phyloP scores from a whole-genome alignment of 2,113 vertebrate genomes.

The Stercorarius parasiticus region DNA sequence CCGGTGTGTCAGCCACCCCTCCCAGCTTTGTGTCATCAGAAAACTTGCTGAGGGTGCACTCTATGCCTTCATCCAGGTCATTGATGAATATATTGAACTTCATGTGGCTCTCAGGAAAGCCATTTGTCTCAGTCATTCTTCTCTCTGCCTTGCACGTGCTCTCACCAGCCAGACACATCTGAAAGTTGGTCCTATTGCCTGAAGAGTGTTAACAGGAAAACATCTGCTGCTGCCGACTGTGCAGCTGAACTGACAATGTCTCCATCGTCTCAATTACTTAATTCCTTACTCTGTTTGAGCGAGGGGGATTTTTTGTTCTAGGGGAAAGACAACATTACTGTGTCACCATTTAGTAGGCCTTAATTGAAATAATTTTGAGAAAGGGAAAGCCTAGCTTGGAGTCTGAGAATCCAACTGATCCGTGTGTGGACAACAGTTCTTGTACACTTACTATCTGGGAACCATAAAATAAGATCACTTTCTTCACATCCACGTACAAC shows the following conservation, averaged over 20 bases:
- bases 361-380: not conserved
- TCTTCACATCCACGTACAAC: not conserved
- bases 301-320: not conserved
- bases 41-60: too few species aligned
- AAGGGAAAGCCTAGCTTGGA: not conserved
- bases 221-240: not conserved
- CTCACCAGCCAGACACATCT: not conserved
- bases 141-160: not conserved
- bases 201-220: not conserved
- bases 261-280: not conserved
- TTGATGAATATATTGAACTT: too few species aligned
- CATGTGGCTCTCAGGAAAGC: not conserved
- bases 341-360: not conserved
- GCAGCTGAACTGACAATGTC: not conserved
- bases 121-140: not conserved
- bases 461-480: not conserved
- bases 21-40: too few species aligned
- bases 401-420: not conserved
- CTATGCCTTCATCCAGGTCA: too few species aligned
- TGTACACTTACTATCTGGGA: not conserved
- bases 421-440: not conserved
- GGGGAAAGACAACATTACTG: not conserved
- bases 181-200: not conserved
- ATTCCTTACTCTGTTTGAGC: not conserved
- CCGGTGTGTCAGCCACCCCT: too few species aligned